Conservation (phyloP, 2,888 invertebrate genomes). For the Amphiduros pacificus region DNA sequence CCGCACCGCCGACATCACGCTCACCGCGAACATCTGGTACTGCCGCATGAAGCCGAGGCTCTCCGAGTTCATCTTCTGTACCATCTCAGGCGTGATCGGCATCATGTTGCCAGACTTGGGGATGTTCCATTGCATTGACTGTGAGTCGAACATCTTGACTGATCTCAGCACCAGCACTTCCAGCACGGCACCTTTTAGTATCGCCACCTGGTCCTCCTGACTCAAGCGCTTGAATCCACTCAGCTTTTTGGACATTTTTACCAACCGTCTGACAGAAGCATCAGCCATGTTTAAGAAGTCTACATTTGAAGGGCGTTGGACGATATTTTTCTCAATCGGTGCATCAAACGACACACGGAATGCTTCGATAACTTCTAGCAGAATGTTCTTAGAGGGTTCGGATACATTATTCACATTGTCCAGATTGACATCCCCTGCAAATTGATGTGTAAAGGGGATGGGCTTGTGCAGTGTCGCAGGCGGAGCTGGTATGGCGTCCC, state of each 20-base stretch:
- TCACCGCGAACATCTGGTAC: slow-evolving; percentile 49
- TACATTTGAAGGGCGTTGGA: slow-evolving; percentile 40
- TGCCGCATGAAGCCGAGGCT: slow-evolving; percentile 45
- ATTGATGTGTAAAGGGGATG: too few species aligned
- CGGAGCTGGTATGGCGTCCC: too few species aligned
- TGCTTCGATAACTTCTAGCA: slow-evolving; percentile 24
- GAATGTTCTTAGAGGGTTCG: too few species aligned
- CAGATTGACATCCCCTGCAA: too few species aligned
- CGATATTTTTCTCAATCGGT: slow-evolving; percentile 29
- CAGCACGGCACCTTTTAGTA: slow-evolving; percentile 60
- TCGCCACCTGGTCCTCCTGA: slow-evolving; percentile 86
- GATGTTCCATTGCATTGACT: slow-evolving; percentile 44
- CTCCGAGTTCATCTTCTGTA: slow-evolving; percentile 41
- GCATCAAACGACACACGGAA: slow-evolving; percentile 29
- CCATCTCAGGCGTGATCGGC: slow-evolving; percentile 39
- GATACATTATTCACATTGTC: too few species aligned
- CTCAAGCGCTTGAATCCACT: slow-evolving; percentile 86
- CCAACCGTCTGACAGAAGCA: slow-evolving; percentile 63
- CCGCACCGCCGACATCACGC: slow-evolving; percentile 42
- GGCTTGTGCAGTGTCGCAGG: too few species aligned
- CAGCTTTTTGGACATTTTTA: slow-evolving; percentile 74
- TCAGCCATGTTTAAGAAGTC: slow-evolving; percentile 54
- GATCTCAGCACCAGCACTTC: slow-evolving; percentile 54
- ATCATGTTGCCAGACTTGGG: slow-evolving; percentile 19
- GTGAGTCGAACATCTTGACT: slow-evolving; percentile 47